Conservation (phyloP, 64 coral and sea anemone species). For the Montipora sp. region DNA sequence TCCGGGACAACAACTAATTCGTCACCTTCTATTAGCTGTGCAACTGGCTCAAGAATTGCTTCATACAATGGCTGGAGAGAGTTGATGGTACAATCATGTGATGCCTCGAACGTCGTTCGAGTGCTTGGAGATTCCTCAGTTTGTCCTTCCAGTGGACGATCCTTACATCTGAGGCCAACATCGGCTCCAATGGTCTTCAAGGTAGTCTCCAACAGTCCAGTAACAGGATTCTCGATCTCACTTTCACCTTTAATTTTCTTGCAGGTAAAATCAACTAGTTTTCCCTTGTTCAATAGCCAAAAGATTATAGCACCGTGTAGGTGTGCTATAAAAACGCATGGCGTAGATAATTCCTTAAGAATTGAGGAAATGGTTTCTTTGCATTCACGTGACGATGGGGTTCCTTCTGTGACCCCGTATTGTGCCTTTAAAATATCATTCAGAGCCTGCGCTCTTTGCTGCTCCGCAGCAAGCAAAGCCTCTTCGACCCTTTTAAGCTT, state of each 20-base stretch:
- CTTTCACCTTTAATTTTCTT: background rate
- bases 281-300: background rate
- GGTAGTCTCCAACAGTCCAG: background rate
- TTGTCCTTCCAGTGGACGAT: background rate
- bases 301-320: background rate
- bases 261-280: background rate
- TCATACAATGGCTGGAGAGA: background rate
- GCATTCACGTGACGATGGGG: background rate
- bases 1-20: background rate
- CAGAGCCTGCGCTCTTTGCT: background rate
- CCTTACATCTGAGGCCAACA: background rate
- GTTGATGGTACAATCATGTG: background rate
- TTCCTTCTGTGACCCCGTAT: background rate
- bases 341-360: background rate
- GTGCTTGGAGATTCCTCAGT: background rate
- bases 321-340: background rate
- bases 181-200: background rate
- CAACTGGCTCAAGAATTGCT: background rate
- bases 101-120: background rate
- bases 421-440: background rate
- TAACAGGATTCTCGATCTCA: background rate
- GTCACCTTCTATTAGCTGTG: background rate
- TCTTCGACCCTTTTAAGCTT: background rate
- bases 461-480: conserved; percentile 5
- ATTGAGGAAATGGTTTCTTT: background rate